These are phyloP conservation scores for Ictidomys tridecemlineatus DNA, from an alignment of 2,113 vertebrate species.

Conservation along the genomic window DNA sequence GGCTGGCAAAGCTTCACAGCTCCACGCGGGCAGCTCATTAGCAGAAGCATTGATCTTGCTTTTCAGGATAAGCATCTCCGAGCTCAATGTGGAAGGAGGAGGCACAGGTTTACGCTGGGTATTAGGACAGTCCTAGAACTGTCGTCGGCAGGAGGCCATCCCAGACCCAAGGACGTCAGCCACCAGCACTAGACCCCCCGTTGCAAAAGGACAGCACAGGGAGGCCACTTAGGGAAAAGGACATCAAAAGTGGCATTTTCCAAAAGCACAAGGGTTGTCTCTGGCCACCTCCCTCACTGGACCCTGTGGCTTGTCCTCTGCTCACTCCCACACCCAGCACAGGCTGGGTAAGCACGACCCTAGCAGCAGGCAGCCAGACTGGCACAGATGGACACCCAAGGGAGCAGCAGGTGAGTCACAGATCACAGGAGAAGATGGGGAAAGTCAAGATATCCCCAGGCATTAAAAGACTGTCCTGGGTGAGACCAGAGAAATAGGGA, in stretches of 20 bases:
- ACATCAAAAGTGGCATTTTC: not conserved
- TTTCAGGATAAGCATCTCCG: not conserved
- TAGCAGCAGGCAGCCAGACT: not conserved
- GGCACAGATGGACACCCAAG: not conserved
- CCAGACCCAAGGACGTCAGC: not conserved
- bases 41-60: constrained; percentile 57
- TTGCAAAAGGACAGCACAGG: not conserved
- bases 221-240: not conserved
- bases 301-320: not conserved
- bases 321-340: not conserved
- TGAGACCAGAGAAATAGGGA: not conserved
- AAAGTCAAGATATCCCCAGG: not conserved
- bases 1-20: constrained; percentile 56
- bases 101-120: not conserved
- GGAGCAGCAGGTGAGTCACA: not conserved
- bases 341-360: not conserved
- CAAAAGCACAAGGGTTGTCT: not conserved
- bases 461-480: not conserved
- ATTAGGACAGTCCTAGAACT: not conserved
- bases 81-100: not conserved
- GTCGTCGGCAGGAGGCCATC: not conserved
- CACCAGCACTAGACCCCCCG: not conserved
- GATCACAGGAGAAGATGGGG: not conserved
- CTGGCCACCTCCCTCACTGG: not conserved
- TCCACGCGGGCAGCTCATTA: constrained; percentile 61